Conservation (phyloP, 2,113 vertebrate genomes). For the Struthio camelus region DNA sequence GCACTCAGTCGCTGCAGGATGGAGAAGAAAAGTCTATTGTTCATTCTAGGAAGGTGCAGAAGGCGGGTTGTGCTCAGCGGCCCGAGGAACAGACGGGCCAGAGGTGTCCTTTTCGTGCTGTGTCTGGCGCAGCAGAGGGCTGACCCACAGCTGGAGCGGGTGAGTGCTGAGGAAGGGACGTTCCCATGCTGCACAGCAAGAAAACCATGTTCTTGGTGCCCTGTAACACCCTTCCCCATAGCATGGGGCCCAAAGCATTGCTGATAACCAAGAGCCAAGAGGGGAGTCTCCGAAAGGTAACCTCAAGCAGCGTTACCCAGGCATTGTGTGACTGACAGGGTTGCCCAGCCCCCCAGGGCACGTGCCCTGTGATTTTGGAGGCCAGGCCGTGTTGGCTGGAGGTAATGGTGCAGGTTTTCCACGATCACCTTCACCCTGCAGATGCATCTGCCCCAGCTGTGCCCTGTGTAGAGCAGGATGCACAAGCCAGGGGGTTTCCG, state of each 20-base stretch:
- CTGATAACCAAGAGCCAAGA: not conserved
- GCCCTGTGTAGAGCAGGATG: not conserved
- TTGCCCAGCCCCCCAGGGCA: not conserved
- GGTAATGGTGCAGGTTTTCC: not conserved
- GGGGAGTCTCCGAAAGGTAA: not conserved
- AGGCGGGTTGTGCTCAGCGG: not conserved
- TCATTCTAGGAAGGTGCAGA: conserved; percentile 13
- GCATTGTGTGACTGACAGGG: too few species aligned
- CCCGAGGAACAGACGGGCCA: not conserved
- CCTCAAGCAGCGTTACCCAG: rapidly evolving
- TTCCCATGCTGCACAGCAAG: not conserved
- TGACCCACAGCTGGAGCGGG: not conserved
- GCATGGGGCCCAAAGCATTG: not conserved
- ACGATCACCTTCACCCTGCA: not conserved
- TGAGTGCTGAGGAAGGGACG: not conserved
- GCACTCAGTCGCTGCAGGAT: not conserved
- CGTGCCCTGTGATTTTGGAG: not conserved
- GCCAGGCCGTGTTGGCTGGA: not conserved
- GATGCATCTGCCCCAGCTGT: not conserved
- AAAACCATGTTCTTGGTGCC: not conserved
- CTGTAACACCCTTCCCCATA: not conserved
- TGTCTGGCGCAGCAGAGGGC: not conserved
- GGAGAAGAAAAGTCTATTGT: conserved; percentile 19
- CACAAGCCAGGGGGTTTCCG: not conserved
- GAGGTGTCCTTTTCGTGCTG: not conserved